phyloP scores from a whole-genome alignment of 2,797 vertebrate species.

The Bufotes viridis region DNA sequence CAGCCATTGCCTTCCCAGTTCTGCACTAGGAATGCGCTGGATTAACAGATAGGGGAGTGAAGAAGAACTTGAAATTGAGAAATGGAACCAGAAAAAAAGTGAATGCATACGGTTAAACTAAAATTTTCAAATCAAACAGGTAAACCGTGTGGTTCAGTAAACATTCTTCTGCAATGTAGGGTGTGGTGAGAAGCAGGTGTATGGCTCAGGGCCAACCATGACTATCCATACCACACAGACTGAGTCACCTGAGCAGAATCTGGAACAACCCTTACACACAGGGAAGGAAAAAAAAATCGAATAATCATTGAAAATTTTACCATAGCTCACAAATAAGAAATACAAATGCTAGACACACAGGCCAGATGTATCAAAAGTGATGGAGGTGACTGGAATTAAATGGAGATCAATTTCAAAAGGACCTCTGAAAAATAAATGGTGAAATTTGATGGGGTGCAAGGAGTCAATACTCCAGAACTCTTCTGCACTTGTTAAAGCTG shows the following conservation, averaged over 20 bases:
- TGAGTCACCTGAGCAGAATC: constrained; percentile 67
- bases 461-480: too few species aligned
- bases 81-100: neutral
- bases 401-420: neutral
- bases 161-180: constrained; percentile 68
- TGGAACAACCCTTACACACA: constrained; percentile 14
- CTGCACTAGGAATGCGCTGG: neutral
- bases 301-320: neutral
- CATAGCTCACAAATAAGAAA: neutral
- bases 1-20: too few species aligned
- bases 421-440: too few species aligned
- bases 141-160: constrained; percentile 1
- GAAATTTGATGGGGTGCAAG: too few species aligned
- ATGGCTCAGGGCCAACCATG: constrained; percentile 70
- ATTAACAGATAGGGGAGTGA: neutral
- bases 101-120: neutral
- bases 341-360: neutral
- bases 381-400: too few species aligned
- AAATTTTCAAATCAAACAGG: neutral
- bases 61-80: neutral
- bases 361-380: neutral
- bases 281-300: constrained; percentile 18
- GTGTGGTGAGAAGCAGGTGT: constrained; percentile 78
- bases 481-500: too few species aligned
- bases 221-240: constrained; percentile 74